phyloP scores from a whole-genome alignment of 2,888 invertebrate species.

The Philereme transversata region DNA sequence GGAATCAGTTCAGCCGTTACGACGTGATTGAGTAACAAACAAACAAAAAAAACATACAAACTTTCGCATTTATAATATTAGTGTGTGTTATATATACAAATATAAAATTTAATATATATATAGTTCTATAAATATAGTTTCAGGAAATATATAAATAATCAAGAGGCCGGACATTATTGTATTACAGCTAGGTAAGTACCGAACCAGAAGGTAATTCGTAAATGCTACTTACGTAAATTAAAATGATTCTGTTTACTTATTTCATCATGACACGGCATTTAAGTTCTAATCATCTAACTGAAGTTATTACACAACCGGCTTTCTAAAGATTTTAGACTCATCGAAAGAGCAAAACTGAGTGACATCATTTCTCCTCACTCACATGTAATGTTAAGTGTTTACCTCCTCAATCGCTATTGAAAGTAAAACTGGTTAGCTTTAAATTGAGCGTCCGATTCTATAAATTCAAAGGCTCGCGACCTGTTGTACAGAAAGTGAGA shows the following conservation, averaged over 20 bases:
- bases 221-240: slow-evolving; percentile 31
- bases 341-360: slow-evolving; percentile 24
- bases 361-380: slow-evolving; percentile 30
- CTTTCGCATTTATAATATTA: too few species aligned
- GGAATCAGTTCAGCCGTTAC: too few species aligned
- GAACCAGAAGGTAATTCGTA: slow-evolving; percentile 12
- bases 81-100: too few species aligned
- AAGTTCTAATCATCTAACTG: slow-evolving; percentile 26
- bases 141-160: too few species aligned
- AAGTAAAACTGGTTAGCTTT: slow-evolving; percentile 74
- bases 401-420: slow-evolving; percentile 52
- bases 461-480: slow-evolving; percentile 58
- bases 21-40: too few species aligned
- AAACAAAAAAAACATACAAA: too few species aligned
- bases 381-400: slow-evolving; percentile 55
- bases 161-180: too few species aligned
- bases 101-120: too few species aligned
- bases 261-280: slow-evolving; percentile 36
- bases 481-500: slow-evolving; percentile 70
- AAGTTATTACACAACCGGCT: slow-evolving; percentile 32
- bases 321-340: slow-evolving; percentile 31
- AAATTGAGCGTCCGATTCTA: slow-evolving; percentile 61
- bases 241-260: slow-evolving; percentile 29
- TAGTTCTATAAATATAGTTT: too few species aligned
- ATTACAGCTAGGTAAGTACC: too few species aligned